Base-by-base conservation (phyloP, 2,797 vertebrate genomes). In the Pipistrellus nathusii region DNA sequence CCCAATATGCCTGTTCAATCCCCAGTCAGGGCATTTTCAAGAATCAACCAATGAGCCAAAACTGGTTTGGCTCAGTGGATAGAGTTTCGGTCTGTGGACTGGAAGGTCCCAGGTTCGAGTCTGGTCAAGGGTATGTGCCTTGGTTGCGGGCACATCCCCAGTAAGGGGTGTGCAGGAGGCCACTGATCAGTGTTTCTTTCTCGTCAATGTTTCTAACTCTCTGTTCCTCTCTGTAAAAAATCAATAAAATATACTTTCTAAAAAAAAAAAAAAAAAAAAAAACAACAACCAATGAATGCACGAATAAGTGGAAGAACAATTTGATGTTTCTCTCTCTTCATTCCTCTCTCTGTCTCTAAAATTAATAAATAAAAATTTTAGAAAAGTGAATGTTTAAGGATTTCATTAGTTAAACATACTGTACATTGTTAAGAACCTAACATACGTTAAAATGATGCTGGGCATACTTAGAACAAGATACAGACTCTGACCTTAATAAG, bases 361-460 rank as follows among this genome's bases (percentile, higher is more conserved):
- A 64, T n/a, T 14, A 64, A 66, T 32, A n/a, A n/a, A 66, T 66
- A 66, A 66, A 66, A 66, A 35, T 66, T 66, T 32, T 17, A 68
- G n/a, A 35, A 77, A 94, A 85, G 41, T 95, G 30, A 85, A 55
- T 57, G 3, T 88, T 90, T 57, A 87, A 95, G 18, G 17, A 69
- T 89, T 95, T 94, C 38, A 55, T 87, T 90, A 83, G 53, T 82
- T 88, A 84, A 82, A 69, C 8, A 84, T 41, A 23, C 51, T 55
- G 20, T 55, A 55, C 6, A 80, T 66, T 85, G 20, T 83, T 95
- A 82, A 82, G 8, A 91, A 89, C 81, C 21, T 83, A 86, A 41
- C 5, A 51, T 64, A 35, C 69, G 23, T 68, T 64, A 55, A 78
- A 75, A 35, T 21, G 55, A 27, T 84, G 44, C 41, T 84, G 21